Evolutionary conservation across 1,140 invertebrate species (phyloP).

Genomic region (Akabosia matsudoensis): DNA sequence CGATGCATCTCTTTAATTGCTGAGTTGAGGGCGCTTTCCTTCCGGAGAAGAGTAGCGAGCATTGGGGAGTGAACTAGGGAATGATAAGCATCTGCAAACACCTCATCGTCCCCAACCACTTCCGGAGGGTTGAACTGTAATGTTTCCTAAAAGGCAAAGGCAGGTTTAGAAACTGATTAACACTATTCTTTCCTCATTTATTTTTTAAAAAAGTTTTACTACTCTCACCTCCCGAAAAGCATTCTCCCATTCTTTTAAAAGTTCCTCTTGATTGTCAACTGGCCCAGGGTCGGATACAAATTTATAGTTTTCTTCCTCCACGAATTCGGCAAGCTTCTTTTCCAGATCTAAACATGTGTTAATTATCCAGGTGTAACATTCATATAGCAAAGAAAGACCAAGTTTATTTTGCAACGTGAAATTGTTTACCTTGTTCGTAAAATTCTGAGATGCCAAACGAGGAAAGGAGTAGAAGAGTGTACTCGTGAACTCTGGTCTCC

Average conservation of each 20-base stretch:
- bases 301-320: conserved; percentile 54
- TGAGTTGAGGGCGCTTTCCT: conserved; percentile 67
- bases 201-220: not conserved
- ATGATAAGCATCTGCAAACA: conserved; percentile 77
- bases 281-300: conserved; percentile 57
- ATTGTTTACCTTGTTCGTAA: conserved; percentile 57
- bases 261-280: conserved; percentile 63
- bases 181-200: not conserved
- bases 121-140: conserved; percentile 56
- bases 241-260: conserved; percentile 67
- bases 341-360: conserved; percentile 53
- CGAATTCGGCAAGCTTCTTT: conserved; percentile 50
- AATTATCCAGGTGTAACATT: too few relatives aligned
- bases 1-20: conserved; percentile 43
- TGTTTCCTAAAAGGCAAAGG: conserved; percentile 45
- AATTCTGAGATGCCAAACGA: conserved; percentile 69
- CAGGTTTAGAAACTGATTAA: not conserved
- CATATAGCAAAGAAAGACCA: too few relatives aligned
- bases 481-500: conserved; percentile 59
- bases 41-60: conserved; percentile 69
- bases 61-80: conserved; percentile 76
- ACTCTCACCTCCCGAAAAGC: conserved; percentile 66
- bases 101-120: conserved; percentile 68
- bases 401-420: too few relatives aligned
- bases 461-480: conserved; percentile 63